phyloP scores from a whole-genome alignment of 2,797 vertebrate species.

The Fundulus diaphanus region DNA sequence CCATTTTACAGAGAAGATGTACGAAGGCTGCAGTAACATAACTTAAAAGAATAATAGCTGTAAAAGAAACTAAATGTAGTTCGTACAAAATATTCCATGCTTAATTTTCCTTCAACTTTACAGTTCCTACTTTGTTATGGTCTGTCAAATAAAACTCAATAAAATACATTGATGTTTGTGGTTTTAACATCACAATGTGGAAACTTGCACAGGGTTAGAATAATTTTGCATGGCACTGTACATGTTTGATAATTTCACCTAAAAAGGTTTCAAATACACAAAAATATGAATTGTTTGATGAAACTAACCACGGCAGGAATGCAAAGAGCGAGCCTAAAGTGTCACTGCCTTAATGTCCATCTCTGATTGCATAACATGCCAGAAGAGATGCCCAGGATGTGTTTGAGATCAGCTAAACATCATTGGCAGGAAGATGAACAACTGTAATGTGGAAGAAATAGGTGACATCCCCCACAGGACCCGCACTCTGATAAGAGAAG shows the following conservation, averaged over 20 bases:
- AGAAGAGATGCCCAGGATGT: conserved; percentile 58
- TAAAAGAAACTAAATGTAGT: not conserved
- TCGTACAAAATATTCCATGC: not conserved
- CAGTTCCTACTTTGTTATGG: not conserved
- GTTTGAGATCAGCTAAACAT: conserved; percentile 16
- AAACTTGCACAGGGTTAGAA: not conserved
- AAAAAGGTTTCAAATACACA: not conserved
- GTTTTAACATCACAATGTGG: not conserved
- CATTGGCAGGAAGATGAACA: conserved; percentile 26
- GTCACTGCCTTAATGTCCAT: conserved; percentile 49
- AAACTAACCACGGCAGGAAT: not conserved
- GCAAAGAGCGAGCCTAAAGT: conserved; percentile 19
- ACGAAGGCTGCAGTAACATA: not conserved
- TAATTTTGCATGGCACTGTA: not conserved
- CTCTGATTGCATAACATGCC: conserved; percentile 46
- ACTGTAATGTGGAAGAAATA: conserved; percentile 34
- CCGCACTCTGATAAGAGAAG: conserved; percentile 14
- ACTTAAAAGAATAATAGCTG: not conserved
- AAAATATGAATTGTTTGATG: not conserved
- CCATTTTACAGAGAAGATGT: not conserved
- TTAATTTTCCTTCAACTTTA: not conserved
- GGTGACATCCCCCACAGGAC: conserved; percentile 13
- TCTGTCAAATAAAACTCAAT: not conserved
- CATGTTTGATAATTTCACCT: not conserved
- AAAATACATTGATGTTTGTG: not conserved